phyloP scores from a whole-genome alignment of 1,140 invertebrate species.

The Bombus balteatus region DNA sequence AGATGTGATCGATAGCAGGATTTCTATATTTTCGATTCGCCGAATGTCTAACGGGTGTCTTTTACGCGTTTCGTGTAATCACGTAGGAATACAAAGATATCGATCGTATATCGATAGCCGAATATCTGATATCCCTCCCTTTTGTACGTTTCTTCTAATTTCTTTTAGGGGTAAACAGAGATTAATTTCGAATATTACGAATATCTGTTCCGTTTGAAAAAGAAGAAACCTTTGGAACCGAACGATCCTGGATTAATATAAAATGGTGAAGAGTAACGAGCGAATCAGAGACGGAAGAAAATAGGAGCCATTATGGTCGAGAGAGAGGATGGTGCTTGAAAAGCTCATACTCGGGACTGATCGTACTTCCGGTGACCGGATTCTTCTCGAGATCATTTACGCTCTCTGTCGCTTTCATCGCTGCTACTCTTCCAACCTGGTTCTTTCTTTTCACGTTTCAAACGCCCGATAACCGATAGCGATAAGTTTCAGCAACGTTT shows the following conservation, averaged over 20 bases:
- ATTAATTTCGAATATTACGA: background rate
- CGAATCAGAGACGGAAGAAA: conserved; percentile 30
- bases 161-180: too few species aligned
- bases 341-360: conserved; percentile 33
- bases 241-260: background rate
- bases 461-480: conserved; percentile 35
- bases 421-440: background rate
- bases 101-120: too few species aligned
- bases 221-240: too few species aligned
- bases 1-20: too few species aligned
- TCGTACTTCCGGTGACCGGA: conserved; percentile 31
- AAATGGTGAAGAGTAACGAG: conserved; percentile 3
- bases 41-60: background rate
- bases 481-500: conserved; percentile 21
- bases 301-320: conserved; percentile 25
- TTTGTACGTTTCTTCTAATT: too few species aligned
- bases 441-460: background rate
- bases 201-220: background rate
- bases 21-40: background rate
- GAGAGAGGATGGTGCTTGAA: conserved; percentile 6
- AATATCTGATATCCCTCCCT: too few species aligned
- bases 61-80: background rate
- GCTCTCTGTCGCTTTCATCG: background rate
- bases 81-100: too few species aligned
- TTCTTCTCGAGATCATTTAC: conserved; percentile 4